Evolutionary conservation across 2,888 invertebrate genomes (phyloP).

Genomic region (Rhorus exstirpatorius): DNA sequence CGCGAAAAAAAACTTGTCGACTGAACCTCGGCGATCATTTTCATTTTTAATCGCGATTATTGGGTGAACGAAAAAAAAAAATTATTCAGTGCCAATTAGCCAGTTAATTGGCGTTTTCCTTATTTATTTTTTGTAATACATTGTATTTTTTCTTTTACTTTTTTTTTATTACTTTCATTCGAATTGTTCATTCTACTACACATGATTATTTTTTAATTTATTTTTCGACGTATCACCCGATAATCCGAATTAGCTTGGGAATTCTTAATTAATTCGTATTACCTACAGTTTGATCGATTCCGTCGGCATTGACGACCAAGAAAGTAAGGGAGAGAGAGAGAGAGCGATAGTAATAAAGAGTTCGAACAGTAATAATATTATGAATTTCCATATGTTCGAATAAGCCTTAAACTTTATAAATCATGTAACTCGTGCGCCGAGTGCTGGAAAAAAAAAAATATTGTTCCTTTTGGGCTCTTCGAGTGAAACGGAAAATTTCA

Average conservation of each 20-base stretch:
- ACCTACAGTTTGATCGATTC: slow-evolving; percentile 70
- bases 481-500: neutral
- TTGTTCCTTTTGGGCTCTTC: too few species aligned
- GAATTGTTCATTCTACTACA: neutral
- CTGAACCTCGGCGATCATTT: neutral
- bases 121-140: too few species aligned
- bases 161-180: neutral
- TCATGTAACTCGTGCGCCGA: neutral
- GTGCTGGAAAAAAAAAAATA: neutral
- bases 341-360: too few species aligned
- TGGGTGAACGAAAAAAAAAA: neutral
- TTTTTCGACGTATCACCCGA: neutral
- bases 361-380: neutral
- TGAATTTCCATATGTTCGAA: neutral
- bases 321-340: slow-evolving; percentile 6
- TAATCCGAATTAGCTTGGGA: slow-evolving; percentile 1
- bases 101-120: too few species aligned
- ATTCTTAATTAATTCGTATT: slow-evolving; percentile 62
- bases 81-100: too few species aligned
- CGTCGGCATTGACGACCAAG: slow-evolving; percentile 64
- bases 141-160: too few species aligned
- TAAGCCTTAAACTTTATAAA: neutral
- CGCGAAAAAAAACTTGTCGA: slow-evolving; percentile 14
- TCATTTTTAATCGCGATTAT: neutral
- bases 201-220: neutral